Evolutionary conservation across 2,888 invertebrate species (phyloP).

Genomic region (Dicyrtomina minuta): DNA sequence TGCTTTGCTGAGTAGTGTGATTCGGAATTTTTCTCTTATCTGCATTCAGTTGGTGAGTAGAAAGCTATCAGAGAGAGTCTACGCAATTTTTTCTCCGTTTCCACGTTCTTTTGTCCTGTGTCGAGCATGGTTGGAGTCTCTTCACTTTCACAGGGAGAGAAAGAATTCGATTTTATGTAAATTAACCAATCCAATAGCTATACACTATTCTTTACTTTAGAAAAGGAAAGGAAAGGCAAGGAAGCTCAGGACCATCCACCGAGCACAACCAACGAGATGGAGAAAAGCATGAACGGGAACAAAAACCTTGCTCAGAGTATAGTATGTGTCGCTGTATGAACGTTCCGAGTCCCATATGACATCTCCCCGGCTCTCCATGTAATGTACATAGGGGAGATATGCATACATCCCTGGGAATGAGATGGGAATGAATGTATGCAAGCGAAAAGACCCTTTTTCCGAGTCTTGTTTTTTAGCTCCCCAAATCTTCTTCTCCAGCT

Average conservation of each 20-base stretch:
- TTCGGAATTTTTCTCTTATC: constrained; percentile 46
- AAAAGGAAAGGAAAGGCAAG: constrained; percentile 19
- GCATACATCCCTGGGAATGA: constrained; percentile 6
- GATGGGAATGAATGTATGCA: constrained; percentile 37
- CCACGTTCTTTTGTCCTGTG: constrained; percentile 38
- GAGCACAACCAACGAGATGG: constrained; percentile 5
- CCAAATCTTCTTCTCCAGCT: constrained; percentile 22
- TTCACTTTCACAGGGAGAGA: constrained; percentile 37
- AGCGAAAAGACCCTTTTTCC: constrained; percentile 31
- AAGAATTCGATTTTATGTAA: constrained; percentile 52
- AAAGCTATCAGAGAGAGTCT: constrained; percentile 46
- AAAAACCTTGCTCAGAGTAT: not conserved
- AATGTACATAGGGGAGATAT: no score
- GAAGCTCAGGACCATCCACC: constrained; percentile 14
- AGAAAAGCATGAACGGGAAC: constrained; percentile 25
- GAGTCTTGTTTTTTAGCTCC: constrained; percentile 23
- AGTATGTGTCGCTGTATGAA: not conserved
- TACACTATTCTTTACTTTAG: constrained; percentile 47
- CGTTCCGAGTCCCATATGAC: no score
- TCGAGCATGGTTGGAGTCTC: constrained; percentile 41
- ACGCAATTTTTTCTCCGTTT: constrained; percentile 46
- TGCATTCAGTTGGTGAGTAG: constrained; percentile 50
- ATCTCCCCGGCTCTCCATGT: no score
- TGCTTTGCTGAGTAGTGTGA: constrained; percentile 49
- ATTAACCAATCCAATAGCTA: constrained; percentile 50